Conservation (phyloP, 2,113 vertebrate species). For the Paraplagusia blochii region DNA sequence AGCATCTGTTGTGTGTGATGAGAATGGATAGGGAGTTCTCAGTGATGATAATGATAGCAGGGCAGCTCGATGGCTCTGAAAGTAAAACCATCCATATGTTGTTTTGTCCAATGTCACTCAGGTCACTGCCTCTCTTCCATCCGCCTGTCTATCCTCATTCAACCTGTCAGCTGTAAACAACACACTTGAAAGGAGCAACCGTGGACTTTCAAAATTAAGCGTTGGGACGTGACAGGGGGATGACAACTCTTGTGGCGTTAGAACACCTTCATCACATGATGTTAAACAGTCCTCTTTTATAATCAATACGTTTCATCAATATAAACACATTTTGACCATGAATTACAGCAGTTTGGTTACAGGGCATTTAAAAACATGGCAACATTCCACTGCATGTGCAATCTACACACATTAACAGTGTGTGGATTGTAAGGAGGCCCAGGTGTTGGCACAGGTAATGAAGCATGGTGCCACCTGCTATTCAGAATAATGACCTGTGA, state of each 20-base stretch:
- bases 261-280: conserved; percentile 49
- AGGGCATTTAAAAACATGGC: conserved; percentile 44
- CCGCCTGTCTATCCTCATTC: conserved; percentile 34
- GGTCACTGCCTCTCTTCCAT: conserved; percentile 55
- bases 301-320: conserved; percentile 49
- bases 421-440: conserved; percentile 72
- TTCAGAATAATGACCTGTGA: conserved; percentile 79
- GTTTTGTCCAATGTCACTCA: conserved; percentile 67
- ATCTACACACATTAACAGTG: conserved; percentile 43
- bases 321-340: background rate
- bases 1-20: conserved; percentile 75
- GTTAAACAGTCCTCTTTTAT: conserved; percentile 35
- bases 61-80: conserved; percentile 65
- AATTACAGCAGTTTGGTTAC: conserved; percentile 38
- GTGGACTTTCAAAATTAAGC: background rate
- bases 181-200: conserved; percentile 1
- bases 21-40: conserved; percentile 65
- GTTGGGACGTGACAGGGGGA: background rate
- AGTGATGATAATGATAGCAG: conserved; percentile 66
- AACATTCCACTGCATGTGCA: conserved; percentile 32
- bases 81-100: conserved; percentile 68
- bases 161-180: conserved; percentile 24
- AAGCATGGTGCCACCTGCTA: conserved; percentile 74
- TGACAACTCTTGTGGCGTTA: conserved; percentile 3
- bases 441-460: conserved; percentile 78